Conservation (phyloP, 2,797 vertebrate genomes). For the Lepus oiostolus region DNA sequence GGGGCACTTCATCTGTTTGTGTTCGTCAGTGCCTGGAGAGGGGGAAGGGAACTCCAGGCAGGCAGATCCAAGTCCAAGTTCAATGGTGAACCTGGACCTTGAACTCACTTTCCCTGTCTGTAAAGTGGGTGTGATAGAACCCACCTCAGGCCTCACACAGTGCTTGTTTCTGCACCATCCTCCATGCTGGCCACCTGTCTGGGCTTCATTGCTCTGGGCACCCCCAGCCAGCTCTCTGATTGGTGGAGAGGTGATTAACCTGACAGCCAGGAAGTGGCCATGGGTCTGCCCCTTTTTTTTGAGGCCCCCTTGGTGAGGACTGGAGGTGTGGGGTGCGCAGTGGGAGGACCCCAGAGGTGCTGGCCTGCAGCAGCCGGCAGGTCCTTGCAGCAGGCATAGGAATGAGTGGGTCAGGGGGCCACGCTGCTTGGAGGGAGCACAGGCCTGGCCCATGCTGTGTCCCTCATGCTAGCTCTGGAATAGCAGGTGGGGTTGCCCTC, state of each 20-base stretch:
- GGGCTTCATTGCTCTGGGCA: not conserved
- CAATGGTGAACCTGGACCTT: not conserved
- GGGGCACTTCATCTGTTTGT: not conserved
- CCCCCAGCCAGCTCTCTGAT: not conserved
- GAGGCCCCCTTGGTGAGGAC: not conserved
- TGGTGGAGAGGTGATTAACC: not conserved
- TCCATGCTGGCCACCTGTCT: not conserved
- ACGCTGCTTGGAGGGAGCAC: not conserved
- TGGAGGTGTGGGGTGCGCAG: not conserved
- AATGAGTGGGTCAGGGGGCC: not conserved
- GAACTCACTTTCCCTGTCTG: constrained; percentile 4
- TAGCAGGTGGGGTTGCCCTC: not conserved
- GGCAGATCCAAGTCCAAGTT: not conserved
- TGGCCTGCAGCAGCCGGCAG: not conserved
- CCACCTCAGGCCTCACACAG: not conserved
- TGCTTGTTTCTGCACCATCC: not conserved
- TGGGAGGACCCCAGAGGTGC: not conserved
- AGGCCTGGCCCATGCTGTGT: not conserved
- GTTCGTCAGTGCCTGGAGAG: not conserved
- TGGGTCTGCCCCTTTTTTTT: not conserved
- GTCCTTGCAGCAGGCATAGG: accelerated
- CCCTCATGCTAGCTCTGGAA: not conserved
- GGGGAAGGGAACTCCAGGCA: not conserved
- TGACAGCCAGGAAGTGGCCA: not conserved
- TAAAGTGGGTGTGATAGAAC: not conserved